A percentile compares a stretch with the other conserved stretches of the same genome.
Conservation (phyloP, 2,888 invertebrate species). For the Zhengitettix transpicula region DNA sequence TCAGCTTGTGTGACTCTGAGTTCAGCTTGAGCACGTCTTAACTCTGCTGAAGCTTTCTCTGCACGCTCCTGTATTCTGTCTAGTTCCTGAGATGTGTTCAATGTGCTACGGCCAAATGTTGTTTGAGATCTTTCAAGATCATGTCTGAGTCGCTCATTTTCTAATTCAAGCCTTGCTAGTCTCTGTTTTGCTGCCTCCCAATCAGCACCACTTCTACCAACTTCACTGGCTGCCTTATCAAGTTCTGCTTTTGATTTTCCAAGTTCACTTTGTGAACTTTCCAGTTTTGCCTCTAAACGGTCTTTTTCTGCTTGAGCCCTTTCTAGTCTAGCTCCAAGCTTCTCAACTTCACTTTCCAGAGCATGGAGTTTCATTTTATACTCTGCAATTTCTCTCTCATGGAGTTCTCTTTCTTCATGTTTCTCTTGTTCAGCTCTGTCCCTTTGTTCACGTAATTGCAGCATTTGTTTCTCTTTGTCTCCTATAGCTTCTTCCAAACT, state of each 20-base stretch:
- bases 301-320: slow-evolving; percentile 82
- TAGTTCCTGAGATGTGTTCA: slow-evolving; percentile 64
- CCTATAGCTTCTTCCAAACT: slow-evolving; percentile 89
- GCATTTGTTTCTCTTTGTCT: slow-evolving; percentile 95
- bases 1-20: slow-evolving; percentile 82
- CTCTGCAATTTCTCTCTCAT: slow-evolving; percentile 76
- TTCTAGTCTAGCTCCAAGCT: slow-evolving; percentile 70
- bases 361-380: slow-evolving; percentile 88
- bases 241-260: slow-evolving; percentile 89
- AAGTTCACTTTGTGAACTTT: slow-evolving; percentile 82
- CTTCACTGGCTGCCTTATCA: slow-evolving; percentile 80
- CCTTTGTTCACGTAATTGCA: slow-evolving; percentile 81
- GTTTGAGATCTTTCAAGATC: slow-evolving; percentile 73
- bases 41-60: slow-evolving; percentile 68
- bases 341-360: slow-evolving; percentile 80
- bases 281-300: slow-evolving; percentile 74
- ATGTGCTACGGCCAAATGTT: slow-evolving; percentile 64
- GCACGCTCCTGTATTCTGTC: slow-evolving; percentile 70
- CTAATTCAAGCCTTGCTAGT: slow-evolving; percentile 68
- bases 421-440: slow-evolving; percentile 92
- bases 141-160: slow-evolving; percentile 75
- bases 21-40: slow-evolving; percentile 77
- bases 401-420: slow-evolving; percentile 85
- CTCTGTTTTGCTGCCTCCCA: slow-evolving; percentile 76
- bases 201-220: slow-evolving; percentile 75